A percentile compares a stretch with the other conserved stretches of the same genome.
phyloP scores from a whole-genome alignment of 92 coral and sea anemone genomes.

The Phenganax subtilis region DNA sequence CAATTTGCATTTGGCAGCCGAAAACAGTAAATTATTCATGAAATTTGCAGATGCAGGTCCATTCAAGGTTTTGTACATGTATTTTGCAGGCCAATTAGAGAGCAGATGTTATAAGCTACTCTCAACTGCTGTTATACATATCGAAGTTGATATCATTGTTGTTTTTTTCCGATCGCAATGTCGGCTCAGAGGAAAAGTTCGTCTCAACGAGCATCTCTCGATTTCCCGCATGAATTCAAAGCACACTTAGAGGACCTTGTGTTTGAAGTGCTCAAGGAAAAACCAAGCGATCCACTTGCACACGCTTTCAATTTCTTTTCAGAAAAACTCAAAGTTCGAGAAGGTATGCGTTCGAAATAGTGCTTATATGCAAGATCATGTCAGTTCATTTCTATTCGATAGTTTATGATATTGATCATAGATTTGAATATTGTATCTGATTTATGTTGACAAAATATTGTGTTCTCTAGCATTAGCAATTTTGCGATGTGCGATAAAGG shows the following conservation, averaged over 20 bases:
- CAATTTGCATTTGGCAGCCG: neutral
- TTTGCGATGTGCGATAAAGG: no score
- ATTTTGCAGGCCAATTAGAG: slow-evolving; percentile 10
- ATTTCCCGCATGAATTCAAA: slow-evolving; percentile 27
- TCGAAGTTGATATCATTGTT: neutral
- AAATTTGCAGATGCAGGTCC: neutral
- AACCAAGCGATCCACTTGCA: slow-evolving; percentile 28
- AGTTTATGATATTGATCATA: neutral
- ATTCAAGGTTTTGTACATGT: neutral
- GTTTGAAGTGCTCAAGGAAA: slow-evolving; percentile 29
- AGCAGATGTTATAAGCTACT: slow-evolving; percentile 9
- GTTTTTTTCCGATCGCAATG: neutral
- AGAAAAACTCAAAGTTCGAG: slow-evolving; percentile 13
- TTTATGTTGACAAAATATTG: no score
- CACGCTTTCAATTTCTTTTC: slow-evolving; percentile 27
- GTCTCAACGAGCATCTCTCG: neutral
- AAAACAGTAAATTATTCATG: slow-evolving; percentile 2
- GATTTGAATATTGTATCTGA: no score
- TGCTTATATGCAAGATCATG: neutral
- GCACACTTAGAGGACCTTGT: slow-evolving; percentile 24
- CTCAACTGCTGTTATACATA: neutral
- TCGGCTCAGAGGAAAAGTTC: neutral
- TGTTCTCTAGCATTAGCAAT: no score
- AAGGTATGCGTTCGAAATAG: slow-evolving; percentile 1
- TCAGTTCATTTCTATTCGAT: neutral